Percentiles rank a stretch among this genome's conserved stretches.
Conservation (phyloP, 2,888 invertebrate genomes). For the Colletes collaris region DNA sequence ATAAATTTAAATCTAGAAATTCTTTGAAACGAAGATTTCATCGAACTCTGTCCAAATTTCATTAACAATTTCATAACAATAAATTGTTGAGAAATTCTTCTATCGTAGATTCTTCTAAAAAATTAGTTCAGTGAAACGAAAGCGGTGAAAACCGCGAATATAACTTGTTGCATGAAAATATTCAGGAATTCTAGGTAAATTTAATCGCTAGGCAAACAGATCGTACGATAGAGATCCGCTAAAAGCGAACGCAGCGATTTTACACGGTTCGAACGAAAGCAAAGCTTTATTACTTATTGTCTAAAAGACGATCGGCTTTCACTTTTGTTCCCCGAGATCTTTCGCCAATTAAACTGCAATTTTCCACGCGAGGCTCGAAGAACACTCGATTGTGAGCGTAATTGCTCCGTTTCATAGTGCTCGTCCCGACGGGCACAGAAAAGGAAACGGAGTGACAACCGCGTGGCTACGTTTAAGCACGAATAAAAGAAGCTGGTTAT, state of each 20-base stretch:
- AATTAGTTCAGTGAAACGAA: too few relatives aligned
- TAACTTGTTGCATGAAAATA: too few relatives aligned
- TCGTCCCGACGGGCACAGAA: not conserved
- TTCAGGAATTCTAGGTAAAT: too few relatives aligned
- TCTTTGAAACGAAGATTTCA: too few relatives aligned
- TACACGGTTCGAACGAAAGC: constrained; percentile 15
- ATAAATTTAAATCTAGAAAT: too few relatives aligned
- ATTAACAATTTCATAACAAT: too few relatives aligned
- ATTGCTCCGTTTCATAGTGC: not conserved
- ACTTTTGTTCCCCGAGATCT: constrained; percentile 13
- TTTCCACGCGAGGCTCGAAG: constrained; percentile 15
- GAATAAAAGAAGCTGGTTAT: not conserved
- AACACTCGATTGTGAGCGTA: constrained; percentile 4
- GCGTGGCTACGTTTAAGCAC: not conserved
- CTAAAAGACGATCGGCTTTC: constrained; percentile 15
- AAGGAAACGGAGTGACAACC: not conserved
- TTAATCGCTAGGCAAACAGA: too few relatives aligned
- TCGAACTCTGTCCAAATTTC: too few relatives aligned
- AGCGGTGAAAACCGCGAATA: too few relatives aligned
- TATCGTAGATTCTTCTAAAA: too few relatives aligned
- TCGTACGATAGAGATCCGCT: not conserved
- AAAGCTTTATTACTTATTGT: constrained; percentile 17
- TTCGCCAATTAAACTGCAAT: constrained; percentile 20
- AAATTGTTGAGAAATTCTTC: too few relatives aligned
- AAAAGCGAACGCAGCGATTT: constrained; percentile 18